A percentile compares a stretch with the other conserved stretches of the same genome.
phyloP scores from a whole-genome alignment of 1,140 invertebrate species.

The Drosophila tsacasi region DNA sequence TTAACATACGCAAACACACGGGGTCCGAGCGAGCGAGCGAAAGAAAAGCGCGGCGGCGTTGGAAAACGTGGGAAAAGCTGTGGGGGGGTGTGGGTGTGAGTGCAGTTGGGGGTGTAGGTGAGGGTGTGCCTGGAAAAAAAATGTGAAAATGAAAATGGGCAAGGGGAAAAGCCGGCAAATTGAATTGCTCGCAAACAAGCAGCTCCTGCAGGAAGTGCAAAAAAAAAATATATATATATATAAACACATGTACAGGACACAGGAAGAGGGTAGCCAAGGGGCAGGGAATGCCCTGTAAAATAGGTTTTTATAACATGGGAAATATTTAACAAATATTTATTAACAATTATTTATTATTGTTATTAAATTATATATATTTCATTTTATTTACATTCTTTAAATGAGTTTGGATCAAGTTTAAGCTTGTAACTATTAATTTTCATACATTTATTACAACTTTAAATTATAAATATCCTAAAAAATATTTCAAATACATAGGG shows the following conservation, averaged over 20 bases:
- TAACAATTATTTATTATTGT: no score
- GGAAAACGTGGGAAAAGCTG: slow-evolving; percentile 18
- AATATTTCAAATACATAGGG: background rate
- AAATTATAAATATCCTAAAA: background rate
- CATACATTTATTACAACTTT: background rate
- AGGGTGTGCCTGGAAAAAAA: slow-evolving; percentile 16
- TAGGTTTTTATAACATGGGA: background rate
- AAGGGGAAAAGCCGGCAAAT: slow-evolving; percentile 51
- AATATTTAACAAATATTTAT: background rate
- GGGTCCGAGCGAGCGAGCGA: slow-evolving; percentile 1
- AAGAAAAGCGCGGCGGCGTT: slow-evolving; percentile 7
- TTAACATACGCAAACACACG: slow-evolving; percentile 74
- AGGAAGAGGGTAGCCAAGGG: background rate
- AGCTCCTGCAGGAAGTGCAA: slow-evolving; percentile 47
- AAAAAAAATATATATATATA: slow-evolving; percentile 34
- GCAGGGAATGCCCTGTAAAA: background rate
- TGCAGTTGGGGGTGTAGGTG: background rate
- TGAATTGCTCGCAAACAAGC: slow-evolving; percentile 73
- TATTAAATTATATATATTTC: background rate
- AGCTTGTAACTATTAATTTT: background rate
- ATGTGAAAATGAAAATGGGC: slow-evolving; percentile 11
- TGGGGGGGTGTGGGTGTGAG: background rate
- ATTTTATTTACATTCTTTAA: background rate
- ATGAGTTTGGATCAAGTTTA: background rate
- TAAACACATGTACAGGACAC: background rate